Evolutionary conservation across 1,140 invertebrate species (phyloP).

Genomic region (Brachionus manjavacas): DNA sequence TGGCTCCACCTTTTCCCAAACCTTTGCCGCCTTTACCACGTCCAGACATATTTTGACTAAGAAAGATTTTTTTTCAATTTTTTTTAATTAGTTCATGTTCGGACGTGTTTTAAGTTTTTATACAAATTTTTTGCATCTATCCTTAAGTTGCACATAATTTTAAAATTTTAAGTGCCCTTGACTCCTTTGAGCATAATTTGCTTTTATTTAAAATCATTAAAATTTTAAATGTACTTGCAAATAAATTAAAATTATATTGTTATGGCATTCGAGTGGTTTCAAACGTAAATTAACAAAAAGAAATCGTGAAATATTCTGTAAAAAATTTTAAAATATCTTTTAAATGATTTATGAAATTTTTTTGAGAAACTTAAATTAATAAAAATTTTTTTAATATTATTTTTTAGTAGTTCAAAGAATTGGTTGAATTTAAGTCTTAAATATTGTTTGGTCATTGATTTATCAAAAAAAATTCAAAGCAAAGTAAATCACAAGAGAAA

Average conservation of each 20-base stretch:
- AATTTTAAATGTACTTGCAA: not conserved
- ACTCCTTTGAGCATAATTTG: not conserved
- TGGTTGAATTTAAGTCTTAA: no score
- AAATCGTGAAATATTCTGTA: no score
- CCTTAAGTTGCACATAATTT: not conserved
- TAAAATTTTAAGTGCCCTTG: not conserved
- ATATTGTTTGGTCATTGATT: no score
- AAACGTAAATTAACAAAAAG: not conserved
- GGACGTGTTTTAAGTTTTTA: not conserved
- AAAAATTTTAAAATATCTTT: no score
- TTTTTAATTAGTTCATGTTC: not conserved
- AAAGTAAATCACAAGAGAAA: no score
- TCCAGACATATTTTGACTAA: slow-evolving; percentile 47
- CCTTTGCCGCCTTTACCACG: slow-evolving; percentile 53
- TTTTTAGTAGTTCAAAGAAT: no score
- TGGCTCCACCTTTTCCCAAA: slow-evolving; percentile 52
- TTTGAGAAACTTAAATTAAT: no score
- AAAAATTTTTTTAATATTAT: no score
- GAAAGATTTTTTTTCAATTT: not conserved
- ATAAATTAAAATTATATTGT: not conserved
- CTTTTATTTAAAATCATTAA: not conserved
- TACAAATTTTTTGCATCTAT: not conserved
- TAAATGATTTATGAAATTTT: no score
- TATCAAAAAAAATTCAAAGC: no score
- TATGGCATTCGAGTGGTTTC: not conserved